Percentiles rank a stretch among this genome's conserved stretches.
These are phyloP conservation scores for Siphamia tubifer DNA, from an alignment of 2,113 vertebrate species.

Conservation along the genomic window DNA sequence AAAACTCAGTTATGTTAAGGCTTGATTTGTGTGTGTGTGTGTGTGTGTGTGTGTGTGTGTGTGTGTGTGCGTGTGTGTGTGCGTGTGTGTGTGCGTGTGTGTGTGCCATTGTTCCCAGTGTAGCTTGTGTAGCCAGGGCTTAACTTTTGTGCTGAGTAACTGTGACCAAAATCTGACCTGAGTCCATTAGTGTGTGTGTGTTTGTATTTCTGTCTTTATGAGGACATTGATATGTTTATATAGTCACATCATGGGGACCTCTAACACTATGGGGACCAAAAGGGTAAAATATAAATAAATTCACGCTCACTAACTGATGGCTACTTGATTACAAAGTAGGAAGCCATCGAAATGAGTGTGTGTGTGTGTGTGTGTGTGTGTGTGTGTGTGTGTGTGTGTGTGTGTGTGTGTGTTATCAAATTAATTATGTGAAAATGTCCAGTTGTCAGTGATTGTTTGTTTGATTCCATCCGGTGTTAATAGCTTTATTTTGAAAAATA, in stretches of 20 bases:
- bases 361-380: not conserved
- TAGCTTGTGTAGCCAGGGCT: slow-evolving; percentile 44
- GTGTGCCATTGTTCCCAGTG: slow-evolving; percentile 41
- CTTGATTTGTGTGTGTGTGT: too few species aligned
- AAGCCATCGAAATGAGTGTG: too few species aligned
- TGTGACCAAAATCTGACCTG: slow-evolving; percentile 35
- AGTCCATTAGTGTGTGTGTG: not conserved
- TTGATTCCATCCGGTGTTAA: not conserved
- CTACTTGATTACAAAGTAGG: too few species aligned
- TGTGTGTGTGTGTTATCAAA: not conserved
- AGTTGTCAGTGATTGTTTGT: not conserved
- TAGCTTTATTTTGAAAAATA: too few species aligned
- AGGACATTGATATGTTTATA: too few species aligned
- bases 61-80: too few species aligned
- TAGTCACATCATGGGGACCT: too few species aligned
- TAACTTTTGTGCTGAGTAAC: slow-evolving; percentile 66
- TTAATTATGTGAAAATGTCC: not conserved
- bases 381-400: not conserved
- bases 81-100: not conserved
- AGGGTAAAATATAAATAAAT: slow-evolving; percentile 36
- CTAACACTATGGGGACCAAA: too few species aligned
- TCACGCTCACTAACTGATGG: too few species aligned
- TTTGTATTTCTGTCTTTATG: not conserved
- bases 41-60: too few species aligned
- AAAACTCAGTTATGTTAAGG: slow-evolving; percentile 19